Conservation (phyloP, 1,140 invertebrate genomes). For the Aphidius ervi region DNA sequence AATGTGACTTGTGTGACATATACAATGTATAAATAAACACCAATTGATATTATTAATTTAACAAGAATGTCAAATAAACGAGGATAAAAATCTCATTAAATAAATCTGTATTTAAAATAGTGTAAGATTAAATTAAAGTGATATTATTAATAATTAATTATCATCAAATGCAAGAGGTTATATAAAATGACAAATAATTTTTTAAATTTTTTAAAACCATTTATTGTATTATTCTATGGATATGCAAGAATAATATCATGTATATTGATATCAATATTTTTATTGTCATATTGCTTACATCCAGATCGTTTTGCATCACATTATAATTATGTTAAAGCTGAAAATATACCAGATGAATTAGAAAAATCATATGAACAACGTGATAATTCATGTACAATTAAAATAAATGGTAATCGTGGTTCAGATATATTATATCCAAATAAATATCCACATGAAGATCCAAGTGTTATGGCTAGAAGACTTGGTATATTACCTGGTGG, state of each 20-base stretch:
- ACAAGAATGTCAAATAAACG: no score
- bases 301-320: slow-evolving; percentile 49
- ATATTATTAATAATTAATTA: not conserved
- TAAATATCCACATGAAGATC: slow-evolving; percentile 38
- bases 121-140: not conserved
- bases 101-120: no score
- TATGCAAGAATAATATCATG: slow-evolving; percentile 36
- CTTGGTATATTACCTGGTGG: slow-evolving; percentile 58
- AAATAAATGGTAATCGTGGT: slow-evolving; percentile 22
- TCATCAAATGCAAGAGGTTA: slow-evolving; percentile 8
- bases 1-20: no score
- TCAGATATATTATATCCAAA: slow-evolving; percentile 44
- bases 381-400: slow-evolving; percentile 42
- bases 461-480: slow-evolving; percentile 35
- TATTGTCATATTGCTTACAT: slow-evolving; percentile 44
- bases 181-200: slow-evolving; percentile 25
- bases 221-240: slow-evolving; percentile 34
- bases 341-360: slow-evolving; percentile 45
- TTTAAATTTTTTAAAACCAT: slow-evolving; percentile 33
- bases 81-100: no score
- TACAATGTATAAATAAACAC: no score
- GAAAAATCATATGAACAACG: slow-evolving; percentile 41
- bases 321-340: slow-evolving; percentile 43
- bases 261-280: slow-evolving; percentile 29
- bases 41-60: no score